These are phyloP conservation scores for Drosophila aff. DNA, from an alignment of 1,140 invertebrate species.

Conservation along the genomic window DNA sequence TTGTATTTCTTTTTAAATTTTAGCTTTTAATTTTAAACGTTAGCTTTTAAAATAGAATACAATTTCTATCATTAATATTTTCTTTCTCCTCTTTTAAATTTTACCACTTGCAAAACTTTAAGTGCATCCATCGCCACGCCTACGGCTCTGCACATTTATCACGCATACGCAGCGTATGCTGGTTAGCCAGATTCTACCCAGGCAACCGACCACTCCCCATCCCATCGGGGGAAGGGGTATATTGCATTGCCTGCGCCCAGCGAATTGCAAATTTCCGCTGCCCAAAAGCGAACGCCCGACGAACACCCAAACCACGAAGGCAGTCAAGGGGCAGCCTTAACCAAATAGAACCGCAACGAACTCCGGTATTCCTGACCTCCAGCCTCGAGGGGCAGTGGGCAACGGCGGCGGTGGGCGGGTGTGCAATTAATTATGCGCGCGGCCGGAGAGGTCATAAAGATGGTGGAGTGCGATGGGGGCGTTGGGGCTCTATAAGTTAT, in stretches of 20 bases:
- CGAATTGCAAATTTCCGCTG: slow-evolving; percentile 76
- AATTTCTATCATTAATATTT: neutral
- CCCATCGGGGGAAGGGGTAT: neutral
- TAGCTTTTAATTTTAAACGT: no score
- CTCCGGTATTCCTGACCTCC: slow-evolving; percentile 39
- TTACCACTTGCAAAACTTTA: neutral
- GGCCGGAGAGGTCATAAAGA: slow-evolving; percentile 45
- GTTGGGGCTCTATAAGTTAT: slow-evolving; percentile 27
- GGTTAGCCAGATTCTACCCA: slow-evolving; percentile 38
- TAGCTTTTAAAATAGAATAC: neutral
- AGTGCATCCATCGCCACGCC: slow-evolving; percentile 37
- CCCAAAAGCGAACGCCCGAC: slow-evolving; percentile 47
- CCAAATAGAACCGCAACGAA: slow-evolving; percentile 49
- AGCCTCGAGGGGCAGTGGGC: slow-evolving; percentile 12
- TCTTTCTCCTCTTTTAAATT: neutral
- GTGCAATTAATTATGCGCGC: slow-evolving; percentile 50
- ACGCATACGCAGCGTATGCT: slow-evolving; percentile 75
- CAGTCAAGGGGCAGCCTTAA: slow-evolving; percentile 55
- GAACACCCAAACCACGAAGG: slow-evolving; percentile 22
- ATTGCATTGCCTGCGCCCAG: slow-evolving; percentile 33
- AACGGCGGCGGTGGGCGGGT: slow-evolving; percentile 20
- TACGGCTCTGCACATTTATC: slow-evolving; percentile 67
- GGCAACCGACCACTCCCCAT: neutral
- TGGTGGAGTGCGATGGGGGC: slow-evolving; percentile 14
- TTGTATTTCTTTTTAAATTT: neutral